Evolutionary conservation across 2,797 vertebrate genomes (phyloP), one percentile per base, ranked within the genome.

Genomic region (Propithecus perrieri): DNA sequence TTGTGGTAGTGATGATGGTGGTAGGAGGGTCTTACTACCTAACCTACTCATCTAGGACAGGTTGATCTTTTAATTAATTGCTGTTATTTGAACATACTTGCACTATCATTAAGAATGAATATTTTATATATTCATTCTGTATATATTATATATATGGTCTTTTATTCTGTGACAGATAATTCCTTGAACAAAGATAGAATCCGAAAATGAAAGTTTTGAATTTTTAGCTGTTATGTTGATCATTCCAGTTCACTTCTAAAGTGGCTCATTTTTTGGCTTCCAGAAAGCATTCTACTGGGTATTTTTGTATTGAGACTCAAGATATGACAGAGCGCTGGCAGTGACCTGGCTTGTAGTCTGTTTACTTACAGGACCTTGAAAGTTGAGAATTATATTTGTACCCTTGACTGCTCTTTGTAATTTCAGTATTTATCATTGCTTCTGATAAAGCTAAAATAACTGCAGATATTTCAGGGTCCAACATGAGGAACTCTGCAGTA

Each of bases 371-470:
- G 57, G 63, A 79, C 15, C 43, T 88, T 93, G 84, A 92, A 95
- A 72, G 26, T 50, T 97, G n/a, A 24, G 63, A 61, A 20, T 80
- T 61, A 33, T 79, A 10, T 95, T 94, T 48, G 46, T 65, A 35
- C 33, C 69, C 17, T 24, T 57, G 17, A 69, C 35, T 92, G 28
- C 20, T 92, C 67, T 78, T 22, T 85, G 33, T 91, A 61, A 72
- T 94, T 96, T 81, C 30, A 38, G 17, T 67, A 57, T 65, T 84
- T 65, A 30, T 83, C 63, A 65, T 59, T 63, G 57, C 38, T 85
- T 87, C 65, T 95, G 57, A 48, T 92, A 83, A 88, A 95, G 63
- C 75, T 85, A 86, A 93, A 97, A 74, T 75, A 91, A 86, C 11
- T 46, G 1, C 8, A 91, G 69, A 46, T 84, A 57, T 80, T 69